phyloP scores from a whole-genome alignment of 2,888 invertebrate species.

The Hirtodrosophila histrioides region DNA sequence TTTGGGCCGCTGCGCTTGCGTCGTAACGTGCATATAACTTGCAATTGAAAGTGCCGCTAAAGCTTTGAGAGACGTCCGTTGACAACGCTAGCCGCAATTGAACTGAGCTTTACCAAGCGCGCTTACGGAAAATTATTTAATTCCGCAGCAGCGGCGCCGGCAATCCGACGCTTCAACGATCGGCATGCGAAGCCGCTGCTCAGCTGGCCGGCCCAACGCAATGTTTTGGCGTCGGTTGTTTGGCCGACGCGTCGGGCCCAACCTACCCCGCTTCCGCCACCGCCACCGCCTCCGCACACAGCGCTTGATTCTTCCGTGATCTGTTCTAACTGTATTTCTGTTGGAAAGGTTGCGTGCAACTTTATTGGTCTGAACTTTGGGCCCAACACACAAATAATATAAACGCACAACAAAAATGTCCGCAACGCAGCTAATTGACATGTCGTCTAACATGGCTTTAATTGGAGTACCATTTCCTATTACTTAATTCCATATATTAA shows the following conservation, averaged over 20 bases:
- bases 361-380: conserved; percentile 27
- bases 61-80: conserved; percentile 64
- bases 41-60: conserved; percentile 24
- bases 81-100: conserved; percentile 74
- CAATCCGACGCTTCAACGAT: conserved; percentile 32
- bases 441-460: conserved; percentile 30
- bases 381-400: conserved; percentile 12
- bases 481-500: conserved; percentile 41
- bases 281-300: neutral
- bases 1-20: conserved; percentile 35
- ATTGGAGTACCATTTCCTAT: conserved; percentile 39
- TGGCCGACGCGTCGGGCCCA: neutral
- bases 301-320: conserved; percentile 39
- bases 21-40: conserved; percentile 13
- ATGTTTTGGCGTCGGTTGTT: neutral
- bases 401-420: neutral
- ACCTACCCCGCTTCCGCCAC: conserved; percentile 6
- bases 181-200: conserved; percentile 23
- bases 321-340: conserved; percentile 43
- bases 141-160: conserved; percentile 48
- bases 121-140: conserved; percentile 77
- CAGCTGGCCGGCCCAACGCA: conserved; percentile 19
- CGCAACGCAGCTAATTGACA: conserved; percentile 27
- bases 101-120: conserved; percentile 76
- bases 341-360: conserved; percentile 32